Base-by-base conservation (phyloP, 2,113 vertebrate species). In the Tricholaema leucomelas region DNA sequence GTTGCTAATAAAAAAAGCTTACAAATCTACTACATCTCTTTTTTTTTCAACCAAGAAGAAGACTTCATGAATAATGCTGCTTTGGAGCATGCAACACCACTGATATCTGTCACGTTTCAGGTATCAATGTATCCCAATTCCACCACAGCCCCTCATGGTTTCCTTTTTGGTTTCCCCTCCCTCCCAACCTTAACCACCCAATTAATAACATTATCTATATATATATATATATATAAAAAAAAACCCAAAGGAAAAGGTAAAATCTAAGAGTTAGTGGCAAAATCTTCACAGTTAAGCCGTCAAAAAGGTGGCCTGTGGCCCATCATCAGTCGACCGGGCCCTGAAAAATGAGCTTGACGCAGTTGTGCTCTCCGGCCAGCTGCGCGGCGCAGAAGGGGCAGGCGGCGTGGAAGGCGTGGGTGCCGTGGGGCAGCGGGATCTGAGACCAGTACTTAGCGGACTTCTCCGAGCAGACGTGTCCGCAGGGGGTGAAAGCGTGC, bases 381-480 rank as follows among this genome's bases (percentile, higher is more conserved):
- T 99, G 99, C 17, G 97, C 97, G 87, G 99, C 99, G 74, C 99
- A 99, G 96, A 99, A 99, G 8, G 99, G 99, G 96, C 99, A 99
- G 78, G 99, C 98, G 4, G 99, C 98, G 4, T 99, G 99, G 96
- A 99, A 99, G 7, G 99, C 99, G 1, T 99, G 99, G 11, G 99
- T 99, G 46, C 99, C 99, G 5, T 99, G 99, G 5, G 99, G 99
- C 97, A 99, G 97, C 0, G 99, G 99, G 91, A 99, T 99, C 93
- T 99, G 99, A 5, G 98, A 97, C 99, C 99, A 99, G 95, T 99
- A 99, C 42, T 99, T 99, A 20, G 98, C 98, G 0, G 99, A 98
- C 82, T 99, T 99, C 96, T 99, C 99, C 0, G 99, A 99, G 96
- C 99, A 99, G 85, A 99, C 99, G 7, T 99, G 99, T 95, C 99